Percentiles rank a stretch among this genome's conserved stretches.
Conservation (phyloP, 2,888 invertebrate genomes). For the Ophion slaviceki region DNA sequence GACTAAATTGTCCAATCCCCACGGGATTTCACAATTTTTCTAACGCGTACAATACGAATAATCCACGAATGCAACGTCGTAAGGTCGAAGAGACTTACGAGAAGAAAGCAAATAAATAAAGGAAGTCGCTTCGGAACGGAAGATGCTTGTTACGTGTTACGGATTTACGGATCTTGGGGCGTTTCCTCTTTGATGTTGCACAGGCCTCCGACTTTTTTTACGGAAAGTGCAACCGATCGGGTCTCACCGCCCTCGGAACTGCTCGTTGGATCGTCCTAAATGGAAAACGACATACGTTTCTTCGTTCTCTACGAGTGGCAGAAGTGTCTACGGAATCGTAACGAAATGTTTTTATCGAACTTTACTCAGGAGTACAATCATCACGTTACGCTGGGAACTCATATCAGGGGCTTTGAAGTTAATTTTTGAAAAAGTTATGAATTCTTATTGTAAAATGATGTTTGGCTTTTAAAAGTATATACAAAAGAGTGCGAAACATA, state of each 20-base stretch:
- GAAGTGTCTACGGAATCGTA: neutral
- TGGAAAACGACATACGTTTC: neutral
- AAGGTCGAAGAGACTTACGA: conserved; percentile 15
- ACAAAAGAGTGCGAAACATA: too few relatives aligned
- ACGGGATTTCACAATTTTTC: conserved; percentile 52
- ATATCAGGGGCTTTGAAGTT: neutral
- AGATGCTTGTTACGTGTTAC: neutral
- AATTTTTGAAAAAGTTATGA: too few relatives aligned
- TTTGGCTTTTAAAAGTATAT: too few relatives aligned
- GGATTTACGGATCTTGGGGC: conserved; percentile 74
- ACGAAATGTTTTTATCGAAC: neutral
- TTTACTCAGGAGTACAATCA: neutral
- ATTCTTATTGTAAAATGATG: neutral
- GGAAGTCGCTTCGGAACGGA: neutral
- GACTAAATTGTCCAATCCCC: conserved; percentile 32
- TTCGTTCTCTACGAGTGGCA: neutral
- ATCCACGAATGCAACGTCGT: neutral
- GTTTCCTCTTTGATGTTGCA: conserved; percentile 83
- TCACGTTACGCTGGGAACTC: neutral
- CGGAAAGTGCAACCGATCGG: conserved; percentile 69
- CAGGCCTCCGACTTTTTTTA: conserved; percentile 75
- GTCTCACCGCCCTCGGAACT: conserved; percentile 67
- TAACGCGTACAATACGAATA: conserved; percentile 14
- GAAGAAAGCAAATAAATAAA: neutral
- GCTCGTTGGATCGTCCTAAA: conserved; percentile 68